Conservation (phyloP, 2,797 vertebrate species). For the Setipinna tenuifilis region DNA sequence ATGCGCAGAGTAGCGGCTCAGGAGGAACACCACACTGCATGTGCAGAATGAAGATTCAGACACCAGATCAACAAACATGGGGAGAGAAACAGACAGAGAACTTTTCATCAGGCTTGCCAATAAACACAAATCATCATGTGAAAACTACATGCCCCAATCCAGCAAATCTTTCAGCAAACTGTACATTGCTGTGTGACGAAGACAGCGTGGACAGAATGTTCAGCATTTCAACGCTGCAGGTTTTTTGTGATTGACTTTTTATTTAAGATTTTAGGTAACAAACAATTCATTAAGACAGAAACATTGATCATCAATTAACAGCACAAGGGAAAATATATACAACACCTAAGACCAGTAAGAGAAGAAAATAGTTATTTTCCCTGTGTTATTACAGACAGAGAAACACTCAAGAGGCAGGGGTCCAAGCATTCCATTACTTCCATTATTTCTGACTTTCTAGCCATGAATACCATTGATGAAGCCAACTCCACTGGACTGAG, state of each 20-base stretch:
- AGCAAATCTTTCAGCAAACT: neutral
- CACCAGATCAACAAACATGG: neutral
- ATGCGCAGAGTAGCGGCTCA: neutral
- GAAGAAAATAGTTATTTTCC: neutral
- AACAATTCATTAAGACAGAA: too few species aligned
- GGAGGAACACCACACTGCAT: neutral
- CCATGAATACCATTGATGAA: neutral
- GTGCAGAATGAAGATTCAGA: neutral
- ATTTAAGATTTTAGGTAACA: too few species aligned
- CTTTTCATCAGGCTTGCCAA: neutral
- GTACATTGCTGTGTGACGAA: neutral
- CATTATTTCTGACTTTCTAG: neutral
- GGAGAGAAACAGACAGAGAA: neutral
- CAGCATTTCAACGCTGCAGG: neutral
- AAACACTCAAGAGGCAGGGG: neutral
- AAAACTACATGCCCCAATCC: neutral
- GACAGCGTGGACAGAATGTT: neutral
- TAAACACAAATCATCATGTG: neutral
- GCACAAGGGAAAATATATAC: too few species aligned
- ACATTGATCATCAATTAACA: too few species aligned
- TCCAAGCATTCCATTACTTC: neutral
- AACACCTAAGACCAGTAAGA: too few species aligned
- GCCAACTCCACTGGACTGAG: neutral
- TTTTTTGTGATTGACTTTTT: too few species aligned
- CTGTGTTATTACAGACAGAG: neutral